Percentiles rank a stretch among this genome's conserved stretches.
phyloP scores from a whole-genome alignment of 64 coral and sea anemone species.

The Astreopora myriophthalma region DNA sequence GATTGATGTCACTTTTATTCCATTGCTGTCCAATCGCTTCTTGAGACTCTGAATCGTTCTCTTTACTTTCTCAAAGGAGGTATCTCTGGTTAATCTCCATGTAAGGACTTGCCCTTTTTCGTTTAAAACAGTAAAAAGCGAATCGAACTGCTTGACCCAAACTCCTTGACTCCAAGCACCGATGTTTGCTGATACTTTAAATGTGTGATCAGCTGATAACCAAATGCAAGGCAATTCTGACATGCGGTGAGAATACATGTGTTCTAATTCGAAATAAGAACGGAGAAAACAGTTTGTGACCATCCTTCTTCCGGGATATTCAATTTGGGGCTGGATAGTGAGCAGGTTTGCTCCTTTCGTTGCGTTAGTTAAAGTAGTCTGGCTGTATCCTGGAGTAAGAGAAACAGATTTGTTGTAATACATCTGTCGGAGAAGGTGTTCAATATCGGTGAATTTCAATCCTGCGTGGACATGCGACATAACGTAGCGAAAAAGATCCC shows the following conservation, averaged over 20 bases:
- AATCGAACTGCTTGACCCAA: conserved; percentile 57
- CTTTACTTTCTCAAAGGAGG: conserved; percentile 24
- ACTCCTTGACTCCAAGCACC: conserved; percentile 42
- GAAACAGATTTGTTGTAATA: neutral
- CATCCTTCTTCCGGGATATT: conserved; percentile 18
- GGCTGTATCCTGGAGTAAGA: neutral
- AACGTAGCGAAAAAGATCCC: neutral
- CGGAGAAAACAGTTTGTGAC: neutral
- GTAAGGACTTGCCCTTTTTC: conserved; percentile 59
- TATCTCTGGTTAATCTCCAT: conserved; percentile 20
- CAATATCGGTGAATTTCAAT: neutral
- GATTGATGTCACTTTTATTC: neutral
- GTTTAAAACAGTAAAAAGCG: conserved; percentile 57
- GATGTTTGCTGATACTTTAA: conserved; percentile 63
- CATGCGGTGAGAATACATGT: conserved; percentile 27
- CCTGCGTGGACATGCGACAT: neutral
- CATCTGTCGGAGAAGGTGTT: conserved; percentile 23
- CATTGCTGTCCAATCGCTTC: conserved; percentile 2
- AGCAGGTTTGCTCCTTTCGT: too few species aligned
- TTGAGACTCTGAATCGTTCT: neutral
- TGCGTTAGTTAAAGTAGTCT: too few species aligned
- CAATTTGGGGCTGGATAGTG: neutral
- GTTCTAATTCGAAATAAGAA: neutral
- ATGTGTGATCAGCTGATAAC: conserved; percentile 48
- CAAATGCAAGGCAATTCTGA: conserved; percentile 16